Evolutionary conservation across 2,113 vertebrate species (phyloP).

Genomic region (Chamaea fasciata): DNA sequence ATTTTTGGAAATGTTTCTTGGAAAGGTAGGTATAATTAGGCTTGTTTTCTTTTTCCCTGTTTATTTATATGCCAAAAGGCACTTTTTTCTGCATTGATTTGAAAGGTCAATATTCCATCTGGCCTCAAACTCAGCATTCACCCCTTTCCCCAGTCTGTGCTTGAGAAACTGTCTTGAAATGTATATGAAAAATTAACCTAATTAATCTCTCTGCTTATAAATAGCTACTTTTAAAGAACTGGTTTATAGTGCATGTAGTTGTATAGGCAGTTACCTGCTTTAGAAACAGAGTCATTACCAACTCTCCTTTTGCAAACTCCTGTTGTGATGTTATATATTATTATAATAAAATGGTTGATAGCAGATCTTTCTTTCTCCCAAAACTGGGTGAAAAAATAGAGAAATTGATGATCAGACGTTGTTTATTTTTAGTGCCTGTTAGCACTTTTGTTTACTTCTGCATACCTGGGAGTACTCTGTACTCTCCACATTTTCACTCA

Average conservation of each 20-base stretch:
- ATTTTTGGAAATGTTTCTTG: constrained; percentile 30
- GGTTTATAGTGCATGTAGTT: neutral
- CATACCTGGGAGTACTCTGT: neutral
- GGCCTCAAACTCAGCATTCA: neutral
- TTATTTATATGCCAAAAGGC: constrained; percentile 44
- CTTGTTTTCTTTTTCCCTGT: neutral
- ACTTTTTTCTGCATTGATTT: constrained; percentile 25
- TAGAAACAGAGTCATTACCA: neutral
- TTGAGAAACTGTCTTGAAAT: constrained; percentile 49
- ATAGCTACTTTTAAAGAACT: constrained; percentile 49
- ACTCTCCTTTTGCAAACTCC: neutral
- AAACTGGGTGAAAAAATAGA: neutral
- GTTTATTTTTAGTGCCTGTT: neutral
- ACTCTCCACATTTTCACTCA: neutral
- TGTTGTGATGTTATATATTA: neutral
- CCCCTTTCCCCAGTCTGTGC: neutral
- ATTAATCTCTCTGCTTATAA: constrained; percentile 54
- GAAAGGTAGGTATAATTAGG: constrained; percentile 32
- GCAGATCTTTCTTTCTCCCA: neutral
- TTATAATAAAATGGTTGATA: neutral
- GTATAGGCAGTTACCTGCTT: neutral
- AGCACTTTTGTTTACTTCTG: neutral
- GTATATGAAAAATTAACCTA: constrained; percentile 35
- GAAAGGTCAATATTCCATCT: constrained; percentile 43
- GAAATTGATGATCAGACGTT: neutral